Evolutionary conservation across 2,797 vertebrate genomes (phyloP), one percentile per base, ranked within the genome.

Genomic region (Chelidonichthys spinosus): DNA sequence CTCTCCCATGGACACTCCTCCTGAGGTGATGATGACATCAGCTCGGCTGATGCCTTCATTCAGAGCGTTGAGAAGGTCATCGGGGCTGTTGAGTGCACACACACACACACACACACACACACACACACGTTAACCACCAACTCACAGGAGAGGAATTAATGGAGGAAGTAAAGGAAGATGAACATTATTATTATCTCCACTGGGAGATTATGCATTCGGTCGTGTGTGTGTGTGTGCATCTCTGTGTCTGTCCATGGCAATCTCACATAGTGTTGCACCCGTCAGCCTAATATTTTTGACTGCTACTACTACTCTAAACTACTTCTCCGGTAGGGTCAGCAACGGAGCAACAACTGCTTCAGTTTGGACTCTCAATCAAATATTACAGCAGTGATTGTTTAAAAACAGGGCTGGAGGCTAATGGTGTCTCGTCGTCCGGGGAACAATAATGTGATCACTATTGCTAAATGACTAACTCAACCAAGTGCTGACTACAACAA

Each of bases 21-120:
- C 98, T 92, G 98, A 99, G 86, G 98, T 99, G 95, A 99, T 99
- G 94, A 99, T 99, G 95, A 99, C 97, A 93, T 99, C 98, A 92
- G 98, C 98, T 87, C 96, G 98, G 91, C 96, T 98, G 93, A 99
- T 99, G 90, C 98, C 98, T 93, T 99, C 98, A 91, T 99, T 99
- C 94, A 99, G 95, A 93, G 98, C 98, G 88, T 97, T 98, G 93
- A 99, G 95, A 94, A 99, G 96, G 93, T 99, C 98, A 94, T 99
- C 98, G 81, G 98, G 98, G 95, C 98, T 99, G 94, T 59, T 67
- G 78, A 72, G 72, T 44, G 69, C 1, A 53, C 2, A 79, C 36
- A 73, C 10, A 61, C 54, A 79, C 35, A 70, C 49, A 61, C 18
- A 49, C 55, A 65, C 44, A 53, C 50, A 44, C 18, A 37, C 33